A percentile compares a stretch with the other conserved stretches of the same genome.
Evolutionary conservation across 2,888 invertebrate species (phyloP).

Genomic region (Zelleria hepariella): DNA sequence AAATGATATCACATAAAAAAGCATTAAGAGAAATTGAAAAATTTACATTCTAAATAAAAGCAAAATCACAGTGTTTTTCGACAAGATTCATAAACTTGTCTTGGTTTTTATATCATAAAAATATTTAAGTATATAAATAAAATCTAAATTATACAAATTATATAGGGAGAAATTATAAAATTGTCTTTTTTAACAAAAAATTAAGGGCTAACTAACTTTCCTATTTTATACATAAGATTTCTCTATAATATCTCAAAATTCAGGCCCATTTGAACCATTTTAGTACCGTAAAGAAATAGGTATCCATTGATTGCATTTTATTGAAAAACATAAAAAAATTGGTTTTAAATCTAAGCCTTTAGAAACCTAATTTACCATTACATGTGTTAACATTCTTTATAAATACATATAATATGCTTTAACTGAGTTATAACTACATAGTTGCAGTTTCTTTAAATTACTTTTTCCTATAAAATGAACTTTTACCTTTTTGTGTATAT

Average conservation of each 20-base stretch:
- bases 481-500: constrained; percentile 17
- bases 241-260: constrained; percentile 37
- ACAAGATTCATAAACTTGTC: constrained; percentile 62
- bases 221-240: constrained; percentile 42
- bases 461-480: constrained; percentile 15
- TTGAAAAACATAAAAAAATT: constrained; percentile 66
- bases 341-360: constrained; percentile 61
- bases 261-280: constrained; percentile 29
- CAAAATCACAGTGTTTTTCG: constrained; percentile 65
- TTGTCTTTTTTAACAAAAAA: constrained; percentile 55
- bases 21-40: constrained; percentile 39
- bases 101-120: constrained; percentile 28
- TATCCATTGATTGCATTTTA: constrained; percentile 61
- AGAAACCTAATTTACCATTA: constrained; percentile 65
- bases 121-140: constrained; percentile 20
- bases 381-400: constrained; percentile 64
- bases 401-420: constrained; percentile 43
- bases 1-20: constrained; percentile 60
- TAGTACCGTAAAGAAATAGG: constrained; percentile 59
- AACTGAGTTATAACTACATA: constrained; percentile 40
- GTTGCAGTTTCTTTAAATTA: constrained; percentile 17
- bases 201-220: constrained; percentile 34
- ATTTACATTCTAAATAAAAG: constrained; percentile 65
- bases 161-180: constrained; percentile 39
- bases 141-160: constrained; percentile 44